These are phyloP conservation scores for Sinhomidia bicolor DNA, from an alignment of 2,888 invertebrate genomes.

Conservation along the genomic window DNA sequence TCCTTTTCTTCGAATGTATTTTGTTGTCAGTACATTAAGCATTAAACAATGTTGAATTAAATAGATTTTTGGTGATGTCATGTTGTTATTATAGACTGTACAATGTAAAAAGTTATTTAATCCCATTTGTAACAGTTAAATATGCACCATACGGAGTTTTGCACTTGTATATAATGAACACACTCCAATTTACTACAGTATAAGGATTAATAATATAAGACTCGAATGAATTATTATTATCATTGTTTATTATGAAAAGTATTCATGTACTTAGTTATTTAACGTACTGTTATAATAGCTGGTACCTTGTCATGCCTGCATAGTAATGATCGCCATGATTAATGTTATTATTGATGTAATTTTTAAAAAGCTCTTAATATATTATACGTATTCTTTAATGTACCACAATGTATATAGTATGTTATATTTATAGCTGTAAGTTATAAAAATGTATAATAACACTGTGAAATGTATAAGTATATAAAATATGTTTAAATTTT, in stretches of 20 bases:
- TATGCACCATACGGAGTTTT: not conserved
- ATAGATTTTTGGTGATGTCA: not conserved
- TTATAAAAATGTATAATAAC: not conserved
- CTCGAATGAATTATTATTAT: not conserved
- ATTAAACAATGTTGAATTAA: no score
- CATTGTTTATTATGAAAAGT: not conserved
- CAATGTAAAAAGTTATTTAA: not conserved
- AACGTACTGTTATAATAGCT: not conserved
- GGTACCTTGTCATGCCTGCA: not conserved
- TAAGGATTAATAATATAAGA: not conserved
- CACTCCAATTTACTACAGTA: not conserved
- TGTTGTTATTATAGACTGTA: not conserved
- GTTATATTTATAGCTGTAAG: no score
- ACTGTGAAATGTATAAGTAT: not conserved
- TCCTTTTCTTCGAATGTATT: no score
- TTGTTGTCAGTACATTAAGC: no score
- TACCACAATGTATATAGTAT: not conserved
- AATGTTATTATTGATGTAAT: constrained; percentile 2
- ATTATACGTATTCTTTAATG: no score
- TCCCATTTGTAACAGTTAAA: not conserved
- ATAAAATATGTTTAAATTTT: no score
- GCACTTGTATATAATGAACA: not conserved
- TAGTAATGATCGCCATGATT: constrained; percentile 2
- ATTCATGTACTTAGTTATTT: not conserved
- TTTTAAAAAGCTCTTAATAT: not conserved